Conservation (phyloP, 2,113 vertebrate species). For the Romanogobio albipinnatus region DNA sequence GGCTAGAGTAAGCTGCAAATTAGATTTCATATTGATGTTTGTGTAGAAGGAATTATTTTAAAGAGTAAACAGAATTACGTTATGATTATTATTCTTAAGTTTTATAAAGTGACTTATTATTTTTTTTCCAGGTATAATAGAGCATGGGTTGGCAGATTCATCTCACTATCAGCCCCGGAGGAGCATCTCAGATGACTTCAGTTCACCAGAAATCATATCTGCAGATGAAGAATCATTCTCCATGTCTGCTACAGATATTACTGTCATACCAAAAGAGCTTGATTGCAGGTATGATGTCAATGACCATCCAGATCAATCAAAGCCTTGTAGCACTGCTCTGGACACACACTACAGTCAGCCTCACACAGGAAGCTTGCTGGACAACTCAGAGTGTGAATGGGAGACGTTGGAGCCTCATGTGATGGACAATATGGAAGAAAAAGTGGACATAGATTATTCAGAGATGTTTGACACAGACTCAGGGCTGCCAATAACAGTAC, state of each 20-base stretch:
- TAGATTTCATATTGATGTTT: too few relatives aligned
- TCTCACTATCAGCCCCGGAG: constrained; percentile 89
- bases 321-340: constrained; percentile 37
- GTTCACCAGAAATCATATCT: constrained; percentile 63
- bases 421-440: constrained; percentile 78
- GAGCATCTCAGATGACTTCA: constrained; percentile 84
- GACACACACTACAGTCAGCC: constrained; percentile 74
- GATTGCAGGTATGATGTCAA: constrained; percentile 39
- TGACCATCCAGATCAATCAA: constrained; percentile 42
- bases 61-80: background rate
- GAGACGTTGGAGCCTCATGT: constrained; percentile 90
- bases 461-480: constrained; percentile 69
- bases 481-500: constrained; percentile 81
- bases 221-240: constrained; percentile 75
- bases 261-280: constrained; percentile 54
- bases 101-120: background rate
- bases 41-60: background rate
- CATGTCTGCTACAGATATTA: constrained; percentile 71
- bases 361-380: constrained; percentile 80
- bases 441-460: constrained; percentile 62
- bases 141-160: constrained; percentile 92
- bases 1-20: too few relatives aligned
- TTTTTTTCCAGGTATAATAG: constrained; percentile 85
- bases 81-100: background rate
- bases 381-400: constrained; percentile 94